Evolutionary conservation across 2,888 invertebrate genomes (phyloP).

Genomic region (Anorthoa munda): DNA sequence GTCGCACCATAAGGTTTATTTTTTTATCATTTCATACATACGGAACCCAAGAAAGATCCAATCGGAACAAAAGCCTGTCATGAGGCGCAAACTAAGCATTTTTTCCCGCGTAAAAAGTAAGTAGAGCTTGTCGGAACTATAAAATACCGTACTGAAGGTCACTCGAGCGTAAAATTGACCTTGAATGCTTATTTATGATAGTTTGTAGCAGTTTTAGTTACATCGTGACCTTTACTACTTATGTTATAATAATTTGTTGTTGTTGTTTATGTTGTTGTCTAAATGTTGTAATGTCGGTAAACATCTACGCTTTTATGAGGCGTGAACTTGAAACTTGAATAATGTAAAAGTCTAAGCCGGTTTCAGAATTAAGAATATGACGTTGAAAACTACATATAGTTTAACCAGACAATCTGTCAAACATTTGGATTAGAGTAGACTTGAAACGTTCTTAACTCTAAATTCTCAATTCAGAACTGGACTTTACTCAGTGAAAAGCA

Average conservation of each 20-base stretch:
- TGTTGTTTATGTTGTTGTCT: background rate
- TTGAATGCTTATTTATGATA: conserved; percentile 9
- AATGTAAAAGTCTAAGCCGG: background rate
- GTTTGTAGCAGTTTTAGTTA: background rate
- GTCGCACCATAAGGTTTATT: too few relatives aligned
- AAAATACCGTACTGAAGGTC: conserved; percentile 37
- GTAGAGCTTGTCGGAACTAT: conserved; percentile 16
- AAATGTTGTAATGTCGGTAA: background rate
- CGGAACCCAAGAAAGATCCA: background rate
- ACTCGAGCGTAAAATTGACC: conserved; percentile 32
- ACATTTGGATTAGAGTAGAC: too few relatives aligned
- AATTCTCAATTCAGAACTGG: too few relatives aligned
- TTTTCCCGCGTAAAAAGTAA: background rate
- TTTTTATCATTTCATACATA: too few relatives aligned
- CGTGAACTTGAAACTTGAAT: background rate
- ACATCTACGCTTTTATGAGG: background rate
- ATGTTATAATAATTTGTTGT: background rate
- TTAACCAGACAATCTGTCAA: too few relatives aligned
- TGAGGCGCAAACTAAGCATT: conserved; percentile 4
- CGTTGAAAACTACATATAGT: too few relatives aligned
- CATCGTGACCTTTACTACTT: conserved; percentile 13
- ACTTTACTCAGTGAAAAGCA: too few relatives aligned
- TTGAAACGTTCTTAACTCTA: too few relatives aligned
- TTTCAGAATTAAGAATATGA: background rate
- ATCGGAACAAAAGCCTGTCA: background rate